Conservation (phyloP, 2,888 invertebrate species). For the Hipparchia semele region DNA sequence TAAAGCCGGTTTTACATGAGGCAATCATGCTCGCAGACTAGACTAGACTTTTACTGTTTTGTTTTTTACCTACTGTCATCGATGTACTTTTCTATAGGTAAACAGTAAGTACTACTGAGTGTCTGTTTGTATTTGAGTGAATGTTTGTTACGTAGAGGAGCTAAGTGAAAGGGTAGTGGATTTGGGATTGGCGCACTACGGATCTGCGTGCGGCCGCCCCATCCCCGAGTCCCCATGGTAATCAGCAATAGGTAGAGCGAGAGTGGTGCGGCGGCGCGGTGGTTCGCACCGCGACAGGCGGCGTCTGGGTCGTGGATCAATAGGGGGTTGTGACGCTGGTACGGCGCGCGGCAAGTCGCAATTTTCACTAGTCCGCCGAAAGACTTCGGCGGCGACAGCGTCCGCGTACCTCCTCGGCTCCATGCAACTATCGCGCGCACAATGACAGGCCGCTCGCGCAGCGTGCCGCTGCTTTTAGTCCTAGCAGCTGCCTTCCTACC, state of each 20-base stretch:
- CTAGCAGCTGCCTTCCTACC: slow-evolving; percentile 83
- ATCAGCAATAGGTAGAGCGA: neutral
- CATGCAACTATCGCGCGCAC: slow-evolving; percentile 72
- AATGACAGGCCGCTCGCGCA: slow-evolving; percentile 83
- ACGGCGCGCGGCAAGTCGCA: slow-evolving; percentile 58
- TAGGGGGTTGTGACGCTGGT: slow-evolving; percentile 51
- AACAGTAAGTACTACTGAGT: neutral
- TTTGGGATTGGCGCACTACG: neutral
- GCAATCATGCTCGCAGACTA: neutral
- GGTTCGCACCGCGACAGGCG: slow-evolving; percentile 73
- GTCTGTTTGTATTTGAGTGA: neutral
- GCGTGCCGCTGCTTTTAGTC: slow-evolving; percentile 84
- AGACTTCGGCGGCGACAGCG: slow-evolving; percentile 60
- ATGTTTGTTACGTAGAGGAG: neutral
- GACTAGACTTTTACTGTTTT: neutral
- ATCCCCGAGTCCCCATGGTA: neutral
- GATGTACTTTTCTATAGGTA: neutral
- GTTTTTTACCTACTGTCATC: neutral
- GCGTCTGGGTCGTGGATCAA: slow-evolving; percentile 73
- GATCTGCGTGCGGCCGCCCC: neutral
- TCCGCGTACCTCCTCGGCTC: slow-evolving; percentile 53
- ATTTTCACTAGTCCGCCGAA: slow-evolving; percentile 55
- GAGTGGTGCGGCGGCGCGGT: slow-evolving; percentile 62
- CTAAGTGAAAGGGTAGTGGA: neutral
- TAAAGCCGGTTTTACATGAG: neutral